Percentiles rank a stretch among this genome's conserved stretches.
These are phyloP conservation scores for Rhinella marina DNA, from an alignment of 2,797 vertebrate species.

Conservation along the genomic window DNA sequence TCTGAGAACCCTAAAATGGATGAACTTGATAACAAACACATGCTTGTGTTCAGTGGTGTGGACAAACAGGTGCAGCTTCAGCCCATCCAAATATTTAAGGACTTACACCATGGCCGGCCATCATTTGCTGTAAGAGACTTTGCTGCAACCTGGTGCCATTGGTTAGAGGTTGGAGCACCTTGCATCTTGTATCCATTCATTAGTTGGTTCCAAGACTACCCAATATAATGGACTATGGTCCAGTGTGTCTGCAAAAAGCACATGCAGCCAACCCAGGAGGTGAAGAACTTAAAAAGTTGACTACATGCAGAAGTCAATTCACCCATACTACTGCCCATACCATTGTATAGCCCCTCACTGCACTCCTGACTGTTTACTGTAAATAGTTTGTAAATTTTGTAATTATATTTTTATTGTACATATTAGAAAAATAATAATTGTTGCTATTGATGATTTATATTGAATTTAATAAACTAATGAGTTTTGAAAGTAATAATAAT, in stretches of 20 bases:
- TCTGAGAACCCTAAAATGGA: neutral
- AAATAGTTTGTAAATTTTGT: constrained; percentile 39
- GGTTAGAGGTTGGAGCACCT: neutral
- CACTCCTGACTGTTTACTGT: constrained; percentile 31
- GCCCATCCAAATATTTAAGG: too few relatives aligned
- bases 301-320: neutral
- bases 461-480: neutral
- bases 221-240: neutral
- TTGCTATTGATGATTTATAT: neutral
- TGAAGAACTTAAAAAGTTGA: neutral
- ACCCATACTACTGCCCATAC: neutral
- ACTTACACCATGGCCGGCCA: too few relatives aligned
- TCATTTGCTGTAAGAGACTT: neutral
- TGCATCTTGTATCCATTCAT: neutral
- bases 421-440: neutral
- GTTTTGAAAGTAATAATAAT: too few relatives aligned
- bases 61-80: neutral
- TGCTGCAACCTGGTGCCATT: neutral
- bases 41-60: neutral
- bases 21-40: neutral
- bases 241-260: neutral
- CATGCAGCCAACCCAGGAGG: neutral
- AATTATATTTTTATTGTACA: constrained; percentile 29
- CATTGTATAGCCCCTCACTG: neutral
- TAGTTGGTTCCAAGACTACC: neutral